Evolutionary conservation across 2,113 vertebrate species (phyloP), one percentile per base, ranked within the genome.

Genomic region (Butastur rufipennis): DNA sequence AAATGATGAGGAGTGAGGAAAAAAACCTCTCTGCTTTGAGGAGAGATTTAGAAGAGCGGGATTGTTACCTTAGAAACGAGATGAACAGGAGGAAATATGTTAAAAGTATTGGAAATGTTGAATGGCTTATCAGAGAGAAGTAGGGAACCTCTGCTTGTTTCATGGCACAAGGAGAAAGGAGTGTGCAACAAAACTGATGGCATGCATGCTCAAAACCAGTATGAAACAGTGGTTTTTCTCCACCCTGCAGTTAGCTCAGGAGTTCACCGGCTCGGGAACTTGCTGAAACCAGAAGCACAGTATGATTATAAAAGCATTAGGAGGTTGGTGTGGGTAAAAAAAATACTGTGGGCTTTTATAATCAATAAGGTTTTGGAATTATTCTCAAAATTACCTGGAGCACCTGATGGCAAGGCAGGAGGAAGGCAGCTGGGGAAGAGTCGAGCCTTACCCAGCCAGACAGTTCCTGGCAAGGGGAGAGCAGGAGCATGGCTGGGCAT

Each of bases 31-130:
- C 25, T 42, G n/a, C 77, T 87, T 61, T 90, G 52, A 87, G 61
- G 78, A 53, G 62, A 73, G 61, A 7, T n/a, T 56, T 17, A 25
- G 68, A 50, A 56, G 86, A 87, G 58, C 40, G 0, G 78, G 42
- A 81, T 84, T 22, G 93, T 94, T 81, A 84, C 93, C 93, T 93
- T 96, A 93, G 95, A 93, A 92, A 94, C 34, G 1, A 52, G 86
- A 66, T 53, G 67, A 86, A 45, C 43, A 34, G 68, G 62, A 90
- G 67, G 81, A 75, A 92, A 81, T 72, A 66, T 27, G 90, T 70
- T 86, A 87, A 87, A 92, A 87, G 83, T 71, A 58, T 67, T 90
- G 73, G 29, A 86, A 93, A 62, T 84, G 34, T 7, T 1, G 9
- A 34, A 13, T 47, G 62, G 62, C 42, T 80, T 68, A 14, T 56